Evolutionary conservation across 2,113 vertebrate genomes (phyloP).

Genomic region (Myocastor coypus): DNA sequence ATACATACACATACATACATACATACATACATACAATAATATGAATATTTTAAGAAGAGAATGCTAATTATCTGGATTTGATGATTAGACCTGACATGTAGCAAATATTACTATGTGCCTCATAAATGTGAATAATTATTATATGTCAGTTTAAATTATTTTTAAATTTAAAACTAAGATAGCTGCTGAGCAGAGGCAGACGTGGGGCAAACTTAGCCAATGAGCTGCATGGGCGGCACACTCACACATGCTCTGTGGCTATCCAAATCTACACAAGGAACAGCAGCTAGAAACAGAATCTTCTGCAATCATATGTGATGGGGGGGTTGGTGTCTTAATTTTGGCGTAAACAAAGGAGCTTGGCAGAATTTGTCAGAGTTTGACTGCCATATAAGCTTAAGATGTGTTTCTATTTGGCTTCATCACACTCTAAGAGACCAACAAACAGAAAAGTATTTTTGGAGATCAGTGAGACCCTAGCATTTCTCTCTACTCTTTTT

Average conservation of each 20-base stretch:
- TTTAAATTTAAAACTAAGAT: background rate
- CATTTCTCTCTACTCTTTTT: background rate
- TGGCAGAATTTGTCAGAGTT: background rate
- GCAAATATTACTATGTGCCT: background rate
- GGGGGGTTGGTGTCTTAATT: background rate
- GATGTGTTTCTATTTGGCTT: background rate
- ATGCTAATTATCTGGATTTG: background rate
- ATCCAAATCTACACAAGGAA: background rate
- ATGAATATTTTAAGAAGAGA: background rate
- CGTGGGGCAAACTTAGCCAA: background rate
- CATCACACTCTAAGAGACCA: background rate
- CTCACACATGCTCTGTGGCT: background rate
- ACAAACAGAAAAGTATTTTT: background rate
- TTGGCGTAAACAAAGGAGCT: background rate
- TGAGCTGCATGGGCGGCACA: background rate
- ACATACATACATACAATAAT: background rate
- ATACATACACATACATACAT: too few relatives aligned
- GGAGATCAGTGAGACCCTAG: background rate
- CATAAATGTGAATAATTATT: background rate
- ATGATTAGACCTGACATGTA: background rate
- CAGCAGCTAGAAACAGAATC: background rate
- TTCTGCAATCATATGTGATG: background rate
- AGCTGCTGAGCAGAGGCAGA: background rate
- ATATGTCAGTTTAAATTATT: background rate
- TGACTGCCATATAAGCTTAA: background rate